Evolutionary conservation across 2,888 invertebrate genomes (phyloP), one percentile per base, ranked within the genome.

Genomic region (Parochlus steinenii): DNA sequence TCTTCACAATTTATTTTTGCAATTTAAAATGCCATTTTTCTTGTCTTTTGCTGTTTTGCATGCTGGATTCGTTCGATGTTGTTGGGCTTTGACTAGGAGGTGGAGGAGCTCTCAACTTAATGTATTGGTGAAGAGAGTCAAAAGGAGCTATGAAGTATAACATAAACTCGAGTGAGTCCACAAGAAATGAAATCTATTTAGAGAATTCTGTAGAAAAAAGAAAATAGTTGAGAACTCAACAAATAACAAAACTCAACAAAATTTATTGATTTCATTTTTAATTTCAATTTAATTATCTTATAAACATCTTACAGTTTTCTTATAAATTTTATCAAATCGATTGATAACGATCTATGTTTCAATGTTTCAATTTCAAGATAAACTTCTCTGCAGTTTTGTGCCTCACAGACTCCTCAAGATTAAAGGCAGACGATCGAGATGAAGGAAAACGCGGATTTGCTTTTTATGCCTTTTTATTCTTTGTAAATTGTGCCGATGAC

Each of bases 1-100:
- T 35, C 29, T 33, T 35, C 23, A 35, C 35, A 35, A 35, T 35
- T 35, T 35, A 35, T 35, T 35, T 35, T 25, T 33, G 26, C 33
- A 33, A 6, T 20, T 33, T 19, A 33, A 31, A 33, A 22, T 35
- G 35, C 16, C 20, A 35, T 35, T 35, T 35, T 35, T 35, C 35
- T 35, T 35, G 12, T 33, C 17, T 30, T 23, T n/a, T 12, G 19
- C 20, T 35, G 16, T 35, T 29, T 20, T 35, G 29, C 35, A 20
- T 23, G 28, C 35, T 29, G 20, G 28, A 29, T 35, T 35, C 18
- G 23, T 15, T 16, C 35, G 23, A 19, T 10, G 14, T 15, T 11
- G 15, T 18, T 18, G 19, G 30, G 11, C n/a, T 15, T 8, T 28
- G 11, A 30, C 18, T 19, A 11, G 18, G 30, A 11, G 11, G 7